These are phyloP conservation scores for Amniataba percoides DNA, from an alignment of 2,797 vertebrate genomes.

Conservation along the genomic window DNA sequence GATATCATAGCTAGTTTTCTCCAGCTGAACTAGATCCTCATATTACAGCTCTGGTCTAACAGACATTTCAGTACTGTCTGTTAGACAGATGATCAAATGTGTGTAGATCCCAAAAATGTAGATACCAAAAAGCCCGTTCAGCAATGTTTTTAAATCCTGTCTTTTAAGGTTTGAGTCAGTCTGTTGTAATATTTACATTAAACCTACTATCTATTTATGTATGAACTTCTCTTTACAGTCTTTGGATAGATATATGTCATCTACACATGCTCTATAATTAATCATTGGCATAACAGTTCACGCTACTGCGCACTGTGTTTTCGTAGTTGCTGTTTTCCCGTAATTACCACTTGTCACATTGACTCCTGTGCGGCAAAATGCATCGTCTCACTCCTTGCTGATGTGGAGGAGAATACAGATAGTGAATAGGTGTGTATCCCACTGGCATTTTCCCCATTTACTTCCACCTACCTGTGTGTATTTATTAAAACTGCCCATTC, in stretches of 20 bases:
- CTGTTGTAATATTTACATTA: not conserved
- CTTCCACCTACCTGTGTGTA: slow-evolving; percentile 25
- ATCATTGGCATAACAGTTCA: too few relatives aligned
- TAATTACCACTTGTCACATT: too few relatives aligned
- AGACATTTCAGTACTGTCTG: too few relatives aligned
- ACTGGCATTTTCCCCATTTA: slow-evolving; percentile 12
- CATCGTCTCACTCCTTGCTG: not conserved
- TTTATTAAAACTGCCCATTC: slow-evolving; percentile 23
- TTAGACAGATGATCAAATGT: not conserved
- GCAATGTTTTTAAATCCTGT: not conserved
- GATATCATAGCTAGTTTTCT: not conserved
- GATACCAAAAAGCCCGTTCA: not conserved
- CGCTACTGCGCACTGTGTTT: too few relatives aligned
- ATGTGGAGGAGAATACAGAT: not conserved
- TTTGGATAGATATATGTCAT: too few relatives aligned
- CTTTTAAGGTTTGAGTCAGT: not conserved
- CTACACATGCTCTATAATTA: too few relatives aligned
- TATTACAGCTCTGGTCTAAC: not conserved
- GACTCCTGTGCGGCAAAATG: too few relatives aligned
- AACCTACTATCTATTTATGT: not conserved
- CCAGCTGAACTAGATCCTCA: not conserved
- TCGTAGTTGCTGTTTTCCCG: too few relatives aligned
- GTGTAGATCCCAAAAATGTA: not conserved
- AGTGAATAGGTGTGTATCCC: slow-evolving; percentile 2
- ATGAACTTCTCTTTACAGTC: too few relatives aligned